Evolutionary conservation across 2,888 invertebrate species (phyloP), one percentile per base, ranked within the genome.

Genomic region (Eupithecia subfuscata): DNA sequence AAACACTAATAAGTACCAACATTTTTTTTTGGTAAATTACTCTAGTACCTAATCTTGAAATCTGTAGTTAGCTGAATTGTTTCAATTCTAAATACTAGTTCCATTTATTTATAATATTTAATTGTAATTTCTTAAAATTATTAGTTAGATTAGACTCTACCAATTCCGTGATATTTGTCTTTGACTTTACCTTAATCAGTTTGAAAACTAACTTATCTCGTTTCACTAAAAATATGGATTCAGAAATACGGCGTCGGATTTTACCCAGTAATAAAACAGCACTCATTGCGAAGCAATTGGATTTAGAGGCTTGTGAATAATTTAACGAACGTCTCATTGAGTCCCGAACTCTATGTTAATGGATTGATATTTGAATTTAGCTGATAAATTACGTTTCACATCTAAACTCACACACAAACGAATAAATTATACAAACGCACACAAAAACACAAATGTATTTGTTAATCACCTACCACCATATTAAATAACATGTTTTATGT

Each of bases 231-330:
- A 68, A 68, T 68, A 45, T 43, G 68, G 12, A 68, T n/a, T 68
- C 14, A 22, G 43, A 68, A 68, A 43, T 40, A 43, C 12, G 67
- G 40, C 22, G 25, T 18, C 12, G 34, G 6, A 40, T 68, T 68
- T 43, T 7, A 25, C 5, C 16, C 18, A 2, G 14, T 68, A 18
- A 69, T 69, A 43, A 37, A 65, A 52, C 64, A 34, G 34, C 37
- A 30, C 48, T 64, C 48, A 71, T 65, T 71, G 14, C 64, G 25
- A 16, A 43, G 40, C 64, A 60, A 69, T 74, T 34, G 18, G 64
- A 48, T 45, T 45, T 37, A 43, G 16, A 25, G 34, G 60, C 45
- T 63, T 45, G n/a, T 63, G 64, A 60, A 64, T 69, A 48, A 63
- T 73, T 64, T 34, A 52, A 45, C 60, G 63, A 22, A 25, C 2